These are phyloP conservation scores for Hypotaenidia okinawae DNA, from an alignment of 2,797 vertebrate species.

Conservation along the genomic window DNA sequence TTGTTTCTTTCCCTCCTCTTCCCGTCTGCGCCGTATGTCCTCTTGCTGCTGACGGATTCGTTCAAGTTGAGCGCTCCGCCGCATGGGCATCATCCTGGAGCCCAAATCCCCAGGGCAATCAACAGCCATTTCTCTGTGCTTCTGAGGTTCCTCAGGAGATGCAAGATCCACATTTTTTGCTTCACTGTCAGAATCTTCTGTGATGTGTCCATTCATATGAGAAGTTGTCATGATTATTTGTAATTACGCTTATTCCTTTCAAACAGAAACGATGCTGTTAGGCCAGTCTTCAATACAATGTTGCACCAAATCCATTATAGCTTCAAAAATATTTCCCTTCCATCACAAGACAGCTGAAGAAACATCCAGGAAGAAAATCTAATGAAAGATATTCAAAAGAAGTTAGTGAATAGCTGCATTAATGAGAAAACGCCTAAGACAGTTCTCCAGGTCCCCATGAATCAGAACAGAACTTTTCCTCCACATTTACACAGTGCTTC, in stretches of 20 bases:
- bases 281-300: slow-evolving; percentile 66
- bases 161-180: slow-evolving; percentile 81
- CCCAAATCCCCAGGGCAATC: slow-evolving; percentile 96
- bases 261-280: slow-evolving; percentile 65
- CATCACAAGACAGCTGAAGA: slow-evolving; percentile 61
- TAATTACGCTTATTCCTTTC: slow-evolving; percentile 52
- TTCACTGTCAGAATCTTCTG: slow-evolving; percentile 86
- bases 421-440: not conserved
- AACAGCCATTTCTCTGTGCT: slow-evolving; percentile 96
- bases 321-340: slow-evolving; percentile 61
- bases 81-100: slow-evolving; percentile 88
- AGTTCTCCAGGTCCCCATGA: not conserved
- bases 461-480: not conserved
- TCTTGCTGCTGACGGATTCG: slow-evolving; percentile 97
- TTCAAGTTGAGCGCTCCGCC: slow-evolving; percentile 93
- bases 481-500: not conserved
- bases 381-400: slow-evolving; percentile 55
- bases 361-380: slow-evolving; percentile 72
- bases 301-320: slow-evolving; percentile 79
- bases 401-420: slow-evolving; percentile 13
- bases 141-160: slow-evolving; percentile 81
- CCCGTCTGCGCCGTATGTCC: slow-evolving; percentile 90
- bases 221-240: slow-evolving; percentile 89
- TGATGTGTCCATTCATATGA: slow-evolving; percentile 93
- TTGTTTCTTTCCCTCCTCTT: slow-evolving; percentile 92